phyloP scores from a whole-genome alignment of 2,797 vertebrate genomes.

The Sternarchorhynchus goeldii region DNA sequence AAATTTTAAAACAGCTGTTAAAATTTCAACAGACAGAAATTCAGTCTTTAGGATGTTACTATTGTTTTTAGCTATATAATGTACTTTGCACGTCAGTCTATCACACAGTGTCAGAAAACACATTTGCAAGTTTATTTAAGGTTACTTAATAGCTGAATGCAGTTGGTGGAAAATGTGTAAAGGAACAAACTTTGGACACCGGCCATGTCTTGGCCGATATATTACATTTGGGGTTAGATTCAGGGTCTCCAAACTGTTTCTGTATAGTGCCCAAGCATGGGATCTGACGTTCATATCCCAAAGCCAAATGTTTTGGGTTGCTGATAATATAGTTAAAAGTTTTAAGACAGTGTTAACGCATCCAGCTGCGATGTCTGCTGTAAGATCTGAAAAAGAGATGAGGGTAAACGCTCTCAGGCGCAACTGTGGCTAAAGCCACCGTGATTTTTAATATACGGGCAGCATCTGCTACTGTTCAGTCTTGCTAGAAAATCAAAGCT shows the following conservation, averaged over 20 bases:
- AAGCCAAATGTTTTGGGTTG: conserved; percentile 2
- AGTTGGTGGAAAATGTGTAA: too few relatives aligned
- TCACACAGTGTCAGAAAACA: not conserved
- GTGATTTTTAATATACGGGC: conserved; percentile 25
- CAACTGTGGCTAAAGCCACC: conserved; percentile 14
- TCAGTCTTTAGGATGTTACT: too few relatives aligned
- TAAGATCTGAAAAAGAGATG: conserved; percentile 38
- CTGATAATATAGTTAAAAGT: conserved; percentile 31
- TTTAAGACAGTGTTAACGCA: conserved; percentile 43
- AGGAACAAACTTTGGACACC: too few relatives aligned
- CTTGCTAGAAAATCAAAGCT: conserved; percentile 18
- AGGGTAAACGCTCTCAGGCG: conserved; percentile 29
- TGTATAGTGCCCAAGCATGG: not conserved
- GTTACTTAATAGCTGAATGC: too few relatives aligned
- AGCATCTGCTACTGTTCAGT: conserved; percentile 44
- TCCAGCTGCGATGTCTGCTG: conserved; percentile 7
- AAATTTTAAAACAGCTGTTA: too few relatives aligned
- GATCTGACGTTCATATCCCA: conserved; percentile 10
- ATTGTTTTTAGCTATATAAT: not conserved
- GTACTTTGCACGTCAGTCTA: not conserved
- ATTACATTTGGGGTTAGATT: too few relatives aligned
- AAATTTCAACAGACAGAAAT: too few relatives aligned
- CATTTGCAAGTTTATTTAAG: too few relatives aligned
- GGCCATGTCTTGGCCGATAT: too few relatives aligned
- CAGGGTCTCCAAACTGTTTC: too few relatives aligned